phyloP scores from a whole-genome alignment of 2,888 invertebrate species.

The Platypus cylindrus region DNA sequence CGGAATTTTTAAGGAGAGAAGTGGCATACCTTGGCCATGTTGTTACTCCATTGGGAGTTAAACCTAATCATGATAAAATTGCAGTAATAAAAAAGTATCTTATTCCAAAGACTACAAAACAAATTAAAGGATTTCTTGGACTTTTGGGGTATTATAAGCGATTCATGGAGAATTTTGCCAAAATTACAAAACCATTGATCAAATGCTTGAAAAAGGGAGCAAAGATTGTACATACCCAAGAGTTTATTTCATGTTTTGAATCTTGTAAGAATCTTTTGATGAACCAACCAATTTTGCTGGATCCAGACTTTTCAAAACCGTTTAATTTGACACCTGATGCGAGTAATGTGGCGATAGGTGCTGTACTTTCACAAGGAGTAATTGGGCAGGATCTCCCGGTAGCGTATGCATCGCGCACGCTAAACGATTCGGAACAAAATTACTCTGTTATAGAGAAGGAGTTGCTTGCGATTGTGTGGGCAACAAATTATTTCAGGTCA shows the following conservation, averaged over 20 bases:
- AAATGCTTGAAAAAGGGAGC: constrained; percentile 7
- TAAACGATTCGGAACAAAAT: constrained; percentile 1
- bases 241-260: constrained; percentile 7
- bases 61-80: constrained; percentile 8
- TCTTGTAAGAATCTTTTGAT: constrained; percentile 5
- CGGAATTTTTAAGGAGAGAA: no score
- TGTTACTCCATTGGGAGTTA: constrained; percentile 6
- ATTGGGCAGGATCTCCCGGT: constrained; percentile 1
- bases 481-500: constrained; percentile 5
- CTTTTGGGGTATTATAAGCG: constrained; percentile 7
- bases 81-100: constrained; percentile 6
- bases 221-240: constrained; percentile 5
- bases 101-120: constrained; percentile 7
- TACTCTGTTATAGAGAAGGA: constrained; percentile 4
- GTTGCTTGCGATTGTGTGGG: constrained; percentile 3
- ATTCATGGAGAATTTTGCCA: no score
- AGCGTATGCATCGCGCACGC: constrained; percentile 6
- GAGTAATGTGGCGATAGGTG: constrained; percentile 7
- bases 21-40: constrained; percentile 7
- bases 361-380: constrained; percentile 7
- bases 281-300: constrained; percentile 7
- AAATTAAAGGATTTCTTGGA: constrained; percentile 9
- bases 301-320: constrained; percentile 8
- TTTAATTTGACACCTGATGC: constrained; percentile 9
- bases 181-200: no score